Evolutionary conservation across 2,113 vertebrate genomes (phyloP).

Genomic region (Dipodomys merriami): DNA sequence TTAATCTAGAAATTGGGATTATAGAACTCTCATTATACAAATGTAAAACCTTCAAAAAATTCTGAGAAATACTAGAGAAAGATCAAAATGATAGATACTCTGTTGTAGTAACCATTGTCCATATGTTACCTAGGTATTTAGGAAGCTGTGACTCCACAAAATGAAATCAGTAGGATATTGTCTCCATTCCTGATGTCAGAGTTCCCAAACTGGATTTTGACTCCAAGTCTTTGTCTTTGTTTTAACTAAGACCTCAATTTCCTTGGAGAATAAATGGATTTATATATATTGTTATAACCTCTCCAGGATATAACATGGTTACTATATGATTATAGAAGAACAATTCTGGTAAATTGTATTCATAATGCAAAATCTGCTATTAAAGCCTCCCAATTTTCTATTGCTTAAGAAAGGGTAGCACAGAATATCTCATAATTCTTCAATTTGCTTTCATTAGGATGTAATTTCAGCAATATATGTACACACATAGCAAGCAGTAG

Average conservation of each 20-base stretch:
- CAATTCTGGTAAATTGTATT: conserved; percentile 69
- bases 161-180: conserved; percentile 52
- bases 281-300: conserved; percentile 73
- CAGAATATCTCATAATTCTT: conserved; percentile 67
- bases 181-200: conserved; percentile 56
- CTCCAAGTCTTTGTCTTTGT: conserved; percentile 63
- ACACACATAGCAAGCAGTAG: conserved; percentile 42
- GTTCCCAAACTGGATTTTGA: conserved; percentile 19
- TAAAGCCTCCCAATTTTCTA: conserved; percentile 66
- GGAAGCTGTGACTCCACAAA: conserved; percentile 26
- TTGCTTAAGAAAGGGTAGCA: conserved; percentile 38
- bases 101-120: conserved; percentile 22
- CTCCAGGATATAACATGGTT: conserved; percentile 31
- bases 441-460: conserved; percentile 72
- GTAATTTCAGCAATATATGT: conserved; percentile 59
- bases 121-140: conserved; percentile 64
- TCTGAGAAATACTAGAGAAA: conserved; percentile 18
- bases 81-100: background rate
- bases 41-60: conserved; percentile 29
- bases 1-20: conserved; percentile 30
- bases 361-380: conserved; percentile 64
- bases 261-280: conserved; percentile 67
- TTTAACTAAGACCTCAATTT: conserved; percentile 60
- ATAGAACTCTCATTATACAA: conserved; percentile 47
- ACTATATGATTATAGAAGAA: conserved; percentile 70